Evolutionary conservation across 2,113 vertebrate species (phyloP), one percentile per base, ranked within the genome.

Genomic region (Gracilinanus agilis): DNA sequence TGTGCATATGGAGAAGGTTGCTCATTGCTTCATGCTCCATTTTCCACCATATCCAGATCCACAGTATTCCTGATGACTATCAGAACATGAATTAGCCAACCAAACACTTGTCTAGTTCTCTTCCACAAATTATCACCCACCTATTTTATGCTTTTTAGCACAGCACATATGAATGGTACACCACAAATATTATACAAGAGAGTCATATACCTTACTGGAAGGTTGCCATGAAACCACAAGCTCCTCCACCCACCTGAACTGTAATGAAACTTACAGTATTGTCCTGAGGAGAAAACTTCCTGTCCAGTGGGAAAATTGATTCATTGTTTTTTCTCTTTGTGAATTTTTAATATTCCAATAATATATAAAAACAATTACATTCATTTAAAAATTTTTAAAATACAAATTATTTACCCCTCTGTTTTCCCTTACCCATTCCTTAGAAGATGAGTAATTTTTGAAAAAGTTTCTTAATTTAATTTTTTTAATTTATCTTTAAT

Each of bases 341-440:
- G 6, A n/a, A 75, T 19, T 16, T 67, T n/a, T 83, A 83, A 40
- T 83, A 21, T 83, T 83, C 5, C 67, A 83, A 83, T 83, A 21
- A 40, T 19, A 83, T 1, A 16, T 9, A 40, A 40, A 67, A 83
- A 19, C 12, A 21, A 75, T 83, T 83, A 40, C 16, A 8, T 40
- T 83, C 21, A 21, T 75, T 21, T 0, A 23, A 21, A 49, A 49
- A 2, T n/a, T 83, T 83, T 83, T 40, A 6, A 40, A n/a, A 40
- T 23, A 34, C n/a, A 83, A 40, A 40, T 40, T 83, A 16, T 21
- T 12, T 75, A 2, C 61, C 3, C 24, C n/a, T 16, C 34, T 21
- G 21, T 83, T 1, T n/a, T 40, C 21, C 19, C 0, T 9, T 16
- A 1, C 16, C 16, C 0, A 0, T 83, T 83, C 7, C 34, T 40